Evolutionary conservation across 1,140 invertebrate species (phyloP), one percentile per base, ranked within the genome.

Genomic region (Varroa destructor): DNA sequence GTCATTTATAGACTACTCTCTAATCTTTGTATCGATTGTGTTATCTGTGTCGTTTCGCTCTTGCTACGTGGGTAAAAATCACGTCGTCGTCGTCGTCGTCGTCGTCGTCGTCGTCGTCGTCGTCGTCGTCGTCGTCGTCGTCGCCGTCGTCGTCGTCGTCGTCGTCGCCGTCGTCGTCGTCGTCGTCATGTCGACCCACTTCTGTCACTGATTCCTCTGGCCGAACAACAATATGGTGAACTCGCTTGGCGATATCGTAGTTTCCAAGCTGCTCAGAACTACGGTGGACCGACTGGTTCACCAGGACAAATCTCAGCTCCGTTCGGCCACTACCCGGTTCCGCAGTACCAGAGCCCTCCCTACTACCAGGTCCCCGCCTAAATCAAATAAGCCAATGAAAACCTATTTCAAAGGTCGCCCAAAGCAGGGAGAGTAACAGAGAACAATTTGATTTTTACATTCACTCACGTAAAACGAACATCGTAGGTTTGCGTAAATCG

Each of bases 341-440:
- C 61, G 14, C 61, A 12, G 61, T 67, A 67, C 46, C 61, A 67
- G 36, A 67, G 61, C 46, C 40, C 61, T 46, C 61, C 61, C 61
- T 67, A 67, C 61, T 67, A 67, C 61, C 61, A 67, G 61, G 61
- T 67, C 40, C 61, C 61, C 46, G 61, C 61, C 61, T 67, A 67
- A 67, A 46, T 3, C 37, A 51, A 51, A 51, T 51, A 8, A 51
- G 8, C 25, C 25, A 25, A 25, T 25, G 25, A 25, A 25, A 25
- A 25, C 25, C 25, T 25, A 25, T 25, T 25, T 25, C 25, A 8
- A 51, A 51, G 46, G 8, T 51, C 8, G 46, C 46, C 46, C 46
- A 51, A 51, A 51, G 4, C 46, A 8, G 3, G 4, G 46, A 51
- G 8, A 51, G 8, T 51, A 51, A 5, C 46, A 3, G 46, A 51